phyloP scores from a whole-genome alignment of 2,888 invertebrate species.

The Galerucella nymphaeae region DNA sequence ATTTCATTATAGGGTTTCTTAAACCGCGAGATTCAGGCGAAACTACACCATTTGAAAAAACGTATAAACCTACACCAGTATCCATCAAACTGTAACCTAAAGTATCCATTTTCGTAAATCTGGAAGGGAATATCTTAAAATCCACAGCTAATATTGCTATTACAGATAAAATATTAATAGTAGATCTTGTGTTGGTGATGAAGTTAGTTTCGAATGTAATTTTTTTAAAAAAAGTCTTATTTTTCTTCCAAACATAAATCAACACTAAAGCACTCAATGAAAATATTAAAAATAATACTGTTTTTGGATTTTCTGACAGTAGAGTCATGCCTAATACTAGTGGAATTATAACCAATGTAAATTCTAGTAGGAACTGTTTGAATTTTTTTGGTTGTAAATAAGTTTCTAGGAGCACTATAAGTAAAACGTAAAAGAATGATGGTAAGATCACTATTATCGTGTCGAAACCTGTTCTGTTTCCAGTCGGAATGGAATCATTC shows the following conservation, averaged over 20 bases:
- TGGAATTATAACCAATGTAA: slow-evolving; percentile 69
- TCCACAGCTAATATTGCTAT: slow-evolving; percentile 94
- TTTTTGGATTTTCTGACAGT: slow-evolving; percentile 60
- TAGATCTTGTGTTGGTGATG: slow-evolving; percentile 76
- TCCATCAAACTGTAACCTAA: slow-evolving; percentile 95
- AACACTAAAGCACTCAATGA: slow-evolving; percentile 41
- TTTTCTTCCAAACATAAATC: background rate
- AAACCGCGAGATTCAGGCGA: slow-evolving; percentile 68
- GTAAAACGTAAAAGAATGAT: slow-evolving; percentile 56
- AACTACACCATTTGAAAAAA: slow-evolving; percentile 83
- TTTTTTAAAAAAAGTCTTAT: slow-evolving; percentile 16
- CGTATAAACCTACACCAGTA: slow-evolving; percentile 90
- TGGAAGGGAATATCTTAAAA: slow-evolving; percentile 85
- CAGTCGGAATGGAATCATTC: slow-evolving; percentile 13
- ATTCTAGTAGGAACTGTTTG: slow-evolving; percentile 65
- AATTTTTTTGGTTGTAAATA: slow-evolving; percentile 41
- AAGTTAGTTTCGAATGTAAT: slow-evolving; percentile 56
- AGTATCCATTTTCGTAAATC: slow-evolving; percentile 87
- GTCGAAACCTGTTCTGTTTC: slow-evolving; percentile 68
- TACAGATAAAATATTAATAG: slow-evolving; percentile 78
- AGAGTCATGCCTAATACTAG: slow-evolving; percentile 70
- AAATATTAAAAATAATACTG: slow-evolving; percentile 48
- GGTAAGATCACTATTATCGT: slow-evolving; percentile 62
- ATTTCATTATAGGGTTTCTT: slow-evolving; percentile 56
- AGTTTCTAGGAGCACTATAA: slow-evolving; percentile 55